phyloP scores from a whole-genome alignment of 2,888 invertebrate genomes.

The Brachynemurus nebulosus region DNA sequence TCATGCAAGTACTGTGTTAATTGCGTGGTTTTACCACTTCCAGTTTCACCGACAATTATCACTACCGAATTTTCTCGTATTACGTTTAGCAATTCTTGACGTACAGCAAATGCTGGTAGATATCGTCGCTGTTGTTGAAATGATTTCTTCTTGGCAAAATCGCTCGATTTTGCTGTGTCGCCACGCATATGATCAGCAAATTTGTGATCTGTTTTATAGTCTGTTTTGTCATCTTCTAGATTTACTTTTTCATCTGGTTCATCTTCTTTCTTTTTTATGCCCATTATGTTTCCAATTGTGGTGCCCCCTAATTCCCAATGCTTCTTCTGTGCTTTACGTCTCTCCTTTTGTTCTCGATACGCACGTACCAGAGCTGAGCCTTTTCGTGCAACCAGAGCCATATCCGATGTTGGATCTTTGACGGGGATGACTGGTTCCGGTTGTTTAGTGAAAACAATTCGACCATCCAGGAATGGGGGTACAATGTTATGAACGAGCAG shows the following conservation, averaged over 20 bases:
- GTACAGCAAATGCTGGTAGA: slow-evolving; percentile 88
- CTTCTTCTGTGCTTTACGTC: slow-evolving; percentile 93
- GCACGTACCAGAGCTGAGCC: slow-evolving; percentile 82
- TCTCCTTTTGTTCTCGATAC: slow-evolving; percentile 90
- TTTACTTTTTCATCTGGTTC: slow-evolving; percentile 52
- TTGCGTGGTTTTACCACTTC: slow-evolving; percentile 96
- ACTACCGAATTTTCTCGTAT: slow-evolving; percentile 89
- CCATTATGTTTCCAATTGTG: slow-evolving; percentile 88
- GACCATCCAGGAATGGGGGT: slow-evolving; percentile 95
- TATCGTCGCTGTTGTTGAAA: slow-evolving; percentile 79
- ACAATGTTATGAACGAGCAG: slow-evolving; percentile 94
- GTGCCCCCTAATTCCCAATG: slow-evolving; percentile 99
- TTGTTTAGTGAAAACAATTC: slow-evolving; percentile 98
- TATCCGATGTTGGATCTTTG: slow-evolving; percentile 88
- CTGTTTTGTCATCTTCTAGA: slow-evolving; percentile 56
- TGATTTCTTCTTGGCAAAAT: slow-evolving; percentile 76
- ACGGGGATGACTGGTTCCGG: slow-evolving; percentile 98
- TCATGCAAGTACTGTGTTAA: slow-evolving; percentile 95
- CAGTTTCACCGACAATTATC: slow-evolving; percentile 90
- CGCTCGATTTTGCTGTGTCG: slow-evolving; percentile 52
- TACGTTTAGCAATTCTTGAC: slow-evolving; percentile 82
- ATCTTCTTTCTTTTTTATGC: slow-evolving; percentile 71
- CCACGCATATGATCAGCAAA: slow-evolving; percentile 90
- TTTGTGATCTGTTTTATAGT: slow-evolving; percentile 87
- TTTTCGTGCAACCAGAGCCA: slow-evolving; percentile 91